Conservation (phyloP, 2,888 invertebrate genomes). For the Tenthredo livida region DNA sequence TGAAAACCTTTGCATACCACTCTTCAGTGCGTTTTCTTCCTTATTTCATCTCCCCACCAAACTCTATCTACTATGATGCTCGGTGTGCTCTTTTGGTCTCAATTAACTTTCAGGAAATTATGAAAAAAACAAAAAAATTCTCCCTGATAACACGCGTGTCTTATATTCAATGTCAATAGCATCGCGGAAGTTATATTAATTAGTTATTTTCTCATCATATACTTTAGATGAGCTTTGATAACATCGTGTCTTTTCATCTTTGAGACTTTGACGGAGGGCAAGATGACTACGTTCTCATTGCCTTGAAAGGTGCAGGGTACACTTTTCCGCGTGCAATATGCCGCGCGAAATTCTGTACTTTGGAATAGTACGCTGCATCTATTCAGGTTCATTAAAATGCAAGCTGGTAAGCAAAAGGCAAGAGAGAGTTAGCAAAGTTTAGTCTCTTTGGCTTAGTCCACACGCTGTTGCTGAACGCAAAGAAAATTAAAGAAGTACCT, state of each 20-base stretch:
- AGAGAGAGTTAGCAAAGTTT: slow-evolving; percentile 8
- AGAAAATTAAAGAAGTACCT: slow-evolving; percentile 13
- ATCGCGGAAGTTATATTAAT: neutral
- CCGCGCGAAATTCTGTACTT: neutral
- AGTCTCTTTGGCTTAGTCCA: neutral
- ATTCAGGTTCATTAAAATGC: slow-evolving; percentile 30
- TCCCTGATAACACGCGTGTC: neutral
- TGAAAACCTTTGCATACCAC: neutral
- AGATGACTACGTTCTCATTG: neutral
- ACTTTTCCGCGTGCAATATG: neutral
- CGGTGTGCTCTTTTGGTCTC: neutral
- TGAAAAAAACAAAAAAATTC: neutral
- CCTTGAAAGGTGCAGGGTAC: neutral
- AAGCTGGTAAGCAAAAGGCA: slow-evolving; percentile 3
- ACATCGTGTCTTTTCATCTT: neutral
- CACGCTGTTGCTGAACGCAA: neutral
- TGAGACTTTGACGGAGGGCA: neutral
- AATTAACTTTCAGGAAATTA: neutral
- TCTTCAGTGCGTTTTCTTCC: neutral
- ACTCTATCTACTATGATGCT: neutral
- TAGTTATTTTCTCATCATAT: slow-evolving; percentile 10
- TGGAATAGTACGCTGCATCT: neutral
- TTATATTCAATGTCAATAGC: neutral
- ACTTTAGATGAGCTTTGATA: slow-evolving; percentile 2
- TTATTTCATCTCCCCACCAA: neutral